These are phyloP conservation scores for Cirrhinus molitorella DNA, from an alignment of 2,797 vertebrate species.

Conservation along the genomic window DNA sequence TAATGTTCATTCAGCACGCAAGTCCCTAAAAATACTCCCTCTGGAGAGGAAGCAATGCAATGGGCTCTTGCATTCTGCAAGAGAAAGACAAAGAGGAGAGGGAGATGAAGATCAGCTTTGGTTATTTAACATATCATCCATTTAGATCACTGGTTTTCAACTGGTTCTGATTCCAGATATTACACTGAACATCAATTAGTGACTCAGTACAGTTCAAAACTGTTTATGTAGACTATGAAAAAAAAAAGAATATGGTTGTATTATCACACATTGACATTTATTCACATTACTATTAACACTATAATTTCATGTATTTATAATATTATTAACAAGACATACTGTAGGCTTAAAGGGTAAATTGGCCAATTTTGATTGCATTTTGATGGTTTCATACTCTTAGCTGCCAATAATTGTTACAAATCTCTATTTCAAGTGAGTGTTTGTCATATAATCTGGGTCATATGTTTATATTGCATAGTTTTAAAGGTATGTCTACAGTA, in stretches of 20 bases:
- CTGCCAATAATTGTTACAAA: neutral
- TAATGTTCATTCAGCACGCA: slow-evolving; percentile 34
- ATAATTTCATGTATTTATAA: neutral
- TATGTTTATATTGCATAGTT: neutral
- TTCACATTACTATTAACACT: neutral
- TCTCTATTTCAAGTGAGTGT: neutral
- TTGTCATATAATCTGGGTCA: neutral
- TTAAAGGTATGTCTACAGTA: neutral
- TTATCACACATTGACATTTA: neutral
- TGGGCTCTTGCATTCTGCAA: neutral
- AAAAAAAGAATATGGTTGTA: too few species aligned
- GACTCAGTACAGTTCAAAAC: too few species aligned
- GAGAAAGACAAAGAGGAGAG: slow-evolving; percentile 1
- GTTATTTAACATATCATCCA: neutral
- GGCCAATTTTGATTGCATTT: neutral
- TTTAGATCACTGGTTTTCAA: neutral
- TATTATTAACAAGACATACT: neutral
- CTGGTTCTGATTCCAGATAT: neutral
- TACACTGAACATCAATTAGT: too few species aligned
- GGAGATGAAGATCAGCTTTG: slow-evolving; percentile 1
- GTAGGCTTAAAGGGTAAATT: neutral
- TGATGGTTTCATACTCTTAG: neutral
- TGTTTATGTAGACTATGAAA: too few species aligned
- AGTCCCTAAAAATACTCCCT: slow-evolving; percentile 44
- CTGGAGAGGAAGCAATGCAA: neutral